Conservation (phyloP, 2,113 vertebrate species). For the Urocolius indicus region DNA sequence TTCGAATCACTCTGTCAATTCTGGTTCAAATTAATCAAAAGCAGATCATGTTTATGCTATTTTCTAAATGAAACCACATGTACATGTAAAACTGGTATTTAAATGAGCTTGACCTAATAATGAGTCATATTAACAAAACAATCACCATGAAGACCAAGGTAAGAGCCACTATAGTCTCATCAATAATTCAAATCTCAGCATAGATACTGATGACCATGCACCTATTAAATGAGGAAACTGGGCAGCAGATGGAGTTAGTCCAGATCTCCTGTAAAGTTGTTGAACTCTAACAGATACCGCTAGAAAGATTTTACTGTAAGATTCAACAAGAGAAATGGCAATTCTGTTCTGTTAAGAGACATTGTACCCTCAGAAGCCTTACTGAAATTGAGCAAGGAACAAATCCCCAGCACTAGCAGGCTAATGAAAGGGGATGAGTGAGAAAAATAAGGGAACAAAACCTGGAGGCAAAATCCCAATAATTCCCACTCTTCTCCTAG, state of each 20-base stretch:
- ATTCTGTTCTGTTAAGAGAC: background rate
- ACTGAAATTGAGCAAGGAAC: background rate
- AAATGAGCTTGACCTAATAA: conserved; percentile 39
- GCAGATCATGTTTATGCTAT: background rate
- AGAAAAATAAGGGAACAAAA: background rate
- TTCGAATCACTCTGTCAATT: background rate
- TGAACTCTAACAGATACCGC: background rate
- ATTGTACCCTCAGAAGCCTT: background rate
- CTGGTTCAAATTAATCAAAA: conserved; percentile 14
- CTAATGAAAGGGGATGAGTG: background rate
- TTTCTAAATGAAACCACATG: conserved; percentile 52
- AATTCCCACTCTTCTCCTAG: background rate
- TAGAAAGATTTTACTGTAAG: background rate
- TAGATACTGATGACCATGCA: conserved; percentile 10
- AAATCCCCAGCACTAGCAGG: background rate
- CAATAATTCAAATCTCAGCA: conserved; percentile 51
- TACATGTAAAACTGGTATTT: conserved; percentile 45
- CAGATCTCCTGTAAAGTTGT: conserved; percentile 16
- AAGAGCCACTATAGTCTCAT: conserved; percentile 36
- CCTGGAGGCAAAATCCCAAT: background rate
- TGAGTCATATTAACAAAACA: conserved; percentile 29
- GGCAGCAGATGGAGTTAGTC: background rate
- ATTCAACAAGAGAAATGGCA: background rate
- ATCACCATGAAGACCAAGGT: conserved; percentile 28
- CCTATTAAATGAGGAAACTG: background rate